phyloP scores from a whole-genome alignment of 2,888 invertebrate species.

The Labia minor region DNA sequence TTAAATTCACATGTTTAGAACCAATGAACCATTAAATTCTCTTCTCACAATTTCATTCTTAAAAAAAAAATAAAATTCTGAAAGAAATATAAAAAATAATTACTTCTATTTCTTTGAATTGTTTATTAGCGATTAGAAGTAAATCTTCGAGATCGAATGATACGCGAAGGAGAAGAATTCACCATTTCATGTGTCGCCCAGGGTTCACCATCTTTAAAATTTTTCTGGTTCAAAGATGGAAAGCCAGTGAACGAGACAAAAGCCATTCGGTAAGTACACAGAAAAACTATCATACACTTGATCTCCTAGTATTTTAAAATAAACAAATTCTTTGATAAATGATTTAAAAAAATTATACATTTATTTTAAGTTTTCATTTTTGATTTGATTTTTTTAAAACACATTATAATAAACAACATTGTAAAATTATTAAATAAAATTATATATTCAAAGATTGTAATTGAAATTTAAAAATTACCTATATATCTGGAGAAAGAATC shows the following conservation, averaged over 20 bases:
- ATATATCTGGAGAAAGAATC: too few relatives aligned
- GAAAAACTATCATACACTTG: neutral
- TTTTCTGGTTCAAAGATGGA: conserved; percentile 75
- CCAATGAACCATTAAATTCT: too few relatives aligned
- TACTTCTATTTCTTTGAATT: too few relatives aligned
- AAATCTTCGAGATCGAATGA: conserved; percentile 41
- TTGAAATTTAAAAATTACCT: too few relatives aligned
- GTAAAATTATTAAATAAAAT: neutral
- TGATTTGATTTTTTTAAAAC: neutral
- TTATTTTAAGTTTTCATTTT: neutral
- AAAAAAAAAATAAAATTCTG: too few relatives aligned
- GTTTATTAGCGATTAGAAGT: conserved; percentile 43
- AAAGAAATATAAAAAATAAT: too few relatives aligned
- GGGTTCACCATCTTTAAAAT: conserved; percentile 61
- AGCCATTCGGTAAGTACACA: conserved; percentile 51
- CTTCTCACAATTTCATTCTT: too few relatives aligned
- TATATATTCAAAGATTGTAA: too few relatives aligned
- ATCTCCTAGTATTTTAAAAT: too few relatives aligned
- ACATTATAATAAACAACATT: neutral
- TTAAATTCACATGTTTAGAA: too few relatives aligned
- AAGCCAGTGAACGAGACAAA: conserved; percentile 61
- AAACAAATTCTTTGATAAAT: too few relatives aligned
- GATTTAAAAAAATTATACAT: too few relatives aligned
- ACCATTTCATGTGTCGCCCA: conserved; percentile 66
- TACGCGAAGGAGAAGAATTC: conserved; percentile 64